Base-by-base conservation (phyloP, 2,888 invertebrate genomes). In the Ophion ellenae region DNA sequence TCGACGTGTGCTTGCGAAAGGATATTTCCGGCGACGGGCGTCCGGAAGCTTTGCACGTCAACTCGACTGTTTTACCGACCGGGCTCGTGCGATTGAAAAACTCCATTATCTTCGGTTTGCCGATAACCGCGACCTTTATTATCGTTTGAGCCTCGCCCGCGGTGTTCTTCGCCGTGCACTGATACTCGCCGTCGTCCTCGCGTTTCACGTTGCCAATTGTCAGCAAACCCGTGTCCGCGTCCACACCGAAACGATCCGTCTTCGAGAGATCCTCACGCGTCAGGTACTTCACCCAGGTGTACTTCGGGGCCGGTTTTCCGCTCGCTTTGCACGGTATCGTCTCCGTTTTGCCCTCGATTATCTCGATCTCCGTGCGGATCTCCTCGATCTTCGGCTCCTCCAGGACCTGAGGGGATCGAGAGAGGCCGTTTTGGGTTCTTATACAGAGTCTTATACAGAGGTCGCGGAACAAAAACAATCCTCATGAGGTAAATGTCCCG, bases 231-330 rank as follows among this genome's bases (percentile, higher is more conserved):
- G 96, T 96, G 85, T 95, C 95, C 85, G 96, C 95, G 90, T 97
- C 96, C 0, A 97, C 97, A 64, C 95, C 95, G 91, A 96, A 97
- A 74, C 96, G 95, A 92, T 96, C 96, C 4, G 96, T 96, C 10
- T 94, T 95, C 10, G 96, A 96, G 79, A 98, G 95, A 93, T 98
- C 97, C 92, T 96, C 95, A 77, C 97, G 96, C 1, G 96, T 96
- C 77, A 96, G 95, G 84, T 96, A 95, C 90, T 97, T 97, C 82
- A 98, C 97, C 98, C 98, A 98, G 47, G 96, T 96, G 92, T 97
- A 97, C 81, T 95, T 96, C 67, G 98, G 98, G 20, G 96, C 96
- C 1, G 98, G 98, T 93, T 98, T 98, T 24, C 98, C 98, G 63
- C 95, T 96, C 0, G 98, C 98, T 89, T 96, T 96, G 93, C 98